Evolutionary conservation across 2,888 invertebrate genomes (phyloP), one percentile per base, ranked within the genome.

Genomic region (Mamestra brassicae): DNA sequence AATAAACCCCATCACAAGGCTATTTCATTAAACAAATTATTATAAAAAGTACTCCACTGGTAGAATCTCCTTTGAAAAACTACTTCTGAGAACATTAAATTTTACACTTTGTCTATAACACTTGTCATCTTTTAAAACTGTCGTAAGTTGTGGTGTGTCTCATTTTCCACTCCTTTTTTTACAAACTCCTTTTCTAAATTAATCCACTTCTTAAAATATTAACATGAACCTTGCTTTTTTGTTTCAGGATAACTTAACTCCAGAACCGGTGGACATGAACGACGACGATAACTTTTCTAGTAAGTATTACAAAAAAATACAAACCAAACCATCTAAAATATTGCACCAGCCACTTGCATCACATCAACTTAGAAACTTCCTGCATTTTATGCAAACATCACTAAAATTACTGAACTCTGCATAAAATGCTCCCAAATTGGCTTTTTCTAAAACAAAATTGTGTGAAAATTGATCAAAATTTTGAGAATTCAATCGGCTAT

Each of bases 231-330:
- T 15, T 17, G 17, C 2, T 3, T 61, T 82, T 80, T 96, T 95
- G 94, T 97, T 97, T 11, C 97, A 98, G 98, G 98, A 98, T 90
- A 98, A 97, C 89, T 94, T 98, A 85, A 97, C 97, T 54, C 97
- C 98, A 47, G 98, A 98, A 89, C 97, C 97, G 11, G 95, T 97
- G 5, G 98, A 98, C 87, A 97, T 97, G 93, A 97, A 97, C 85
- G 98, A 98, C 85, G 98, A 98, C 84, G 98, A 98, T 87, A 97
- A 97, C 88, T 98, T 97, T 91, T 96, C 97, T 91, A 97, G 98
- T 98, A 95, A 97, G 97, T 95, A 84, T 62, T 26, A 17, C 7
- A 60, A n/a, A 52, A 3, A 11, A 3, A 42, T 42, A 67, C 38
- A 67, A 69, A 7, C 52, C n/a, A 17, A 47, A 36, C 47, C 65